These are phyloP conservation scores for Lampris megalopsis DNA, from an alignment of 2,113 vertebrate species.

Conservation along the genomic window DNA sequence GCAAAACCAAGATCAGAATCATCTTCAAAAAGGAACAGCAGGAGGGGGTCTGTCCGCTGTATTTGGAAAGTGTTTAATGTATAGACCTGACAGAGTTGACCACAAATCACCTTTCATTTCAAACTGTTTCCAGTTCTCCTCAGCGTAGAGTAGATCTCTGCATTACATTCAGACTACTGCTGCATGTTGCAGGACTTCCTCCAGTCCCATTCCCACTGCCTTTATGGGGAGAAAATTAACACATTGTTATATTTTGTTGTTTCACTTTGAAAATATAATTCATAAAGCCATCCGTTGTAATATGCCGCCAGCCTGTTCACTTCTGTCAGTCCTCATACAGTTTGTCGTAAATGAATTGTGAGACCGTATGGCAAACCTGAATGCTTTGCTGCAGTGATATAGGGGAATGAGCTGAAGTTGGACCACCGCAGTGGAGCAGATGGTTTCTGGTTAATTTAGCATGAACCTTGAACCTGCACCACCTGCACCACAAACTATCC, in stretches of 20 bases:
- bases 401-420: conserved; percentile 27
- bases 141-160: background rate
- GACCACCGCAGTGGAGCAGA: conserved; percentile 62
- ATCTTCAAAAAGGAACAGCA: conserved; percentile 23
- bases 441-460: conserved; percentile 71
- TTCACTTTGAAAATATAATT: conserved; percentile 35
- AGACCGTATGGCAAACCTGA: conserved; percentile 52
- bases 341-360: conserved; percentile 3
- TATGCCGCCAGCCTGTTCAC: background rate
- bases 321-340: conserved; percentile 16
- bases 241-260: conserved; percentile 17
- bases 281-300: conserved; percentile 13
- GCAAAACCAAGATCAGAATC: conserved; percentile 31
- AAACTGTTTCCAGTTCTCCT: background rate
- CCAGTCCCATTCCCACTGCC: background rate
- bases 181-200: too few relatives aligned
- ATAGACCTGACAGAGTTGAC: conserved; percentile 13
- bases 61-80: conserved; percentile 11
- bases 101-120: conserved; percentile 11
- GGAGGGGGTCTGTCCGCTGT: background rate
- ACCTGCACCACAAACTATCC: conserved; percentile 46
- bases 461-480: conserved; percentile 48
- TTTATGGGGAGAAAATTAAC: background rate
- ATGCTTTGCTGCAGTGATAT: conserved; percentile 15
- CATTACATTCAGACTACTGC: background rate